These are phyloP conservation scores for Coturnix japonica DNA, from an alignment of 2,113 vertebrate species.

Conservation along the genomic window DNA sequence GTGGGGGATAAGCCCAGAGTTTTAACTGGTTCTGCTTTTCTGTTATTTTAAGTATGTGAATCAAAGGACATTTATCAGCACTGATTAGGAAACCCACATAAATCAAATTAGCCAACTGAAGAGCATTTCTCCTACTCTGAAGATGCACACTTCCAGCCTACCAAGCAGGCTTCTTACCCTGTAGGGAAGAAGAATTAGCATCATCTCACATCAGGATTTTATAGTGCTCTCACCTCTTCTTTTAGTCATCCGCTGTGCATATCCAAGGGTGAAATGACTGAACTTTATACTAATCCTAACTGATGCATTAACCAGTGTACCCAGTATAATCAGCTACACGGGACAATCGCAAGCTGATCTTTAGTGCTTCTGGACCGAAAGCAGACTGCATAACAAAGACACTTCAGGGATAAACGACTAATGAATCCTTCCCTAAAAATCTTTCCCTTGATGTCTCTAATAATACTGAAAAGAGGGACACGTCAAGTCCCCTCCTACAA, in stretches of 20 bases:
- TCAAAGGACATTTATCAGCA: background rate
- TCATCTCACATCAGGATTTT: background rate
- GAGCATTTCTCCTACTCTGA: background rate
- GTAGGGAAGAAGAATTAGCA: background rate
- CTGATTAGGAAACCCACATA: background rate
- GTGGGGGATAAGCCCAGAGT: background rate
- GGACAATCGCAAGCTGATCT: accelerated
- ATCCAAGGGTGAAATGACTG: background rate
- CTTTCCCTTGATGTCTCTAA: background rate
- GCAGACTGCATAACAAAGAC: accelerated
- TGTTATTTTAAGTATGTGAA: background rate
- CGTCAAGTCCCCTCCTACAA: background rate
- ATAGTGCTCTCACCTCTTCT: background rate
- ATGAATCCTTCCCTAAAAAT: background rate
- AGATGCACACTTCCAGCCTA: background rate
- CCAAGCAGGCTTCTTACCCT: background rate
- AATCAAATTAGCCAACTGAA: background rate
- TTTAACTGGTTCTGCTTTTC: background rate
- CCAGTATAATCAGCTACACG: background rate
- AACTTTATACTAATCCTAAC: background rate
- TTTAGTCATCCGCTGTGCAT: background rate
- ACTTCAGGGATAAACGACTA: background rate
- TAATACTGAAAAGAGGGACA: background rate
- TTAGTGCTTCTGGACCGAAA: background rate
- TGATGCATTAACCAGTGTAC: accelerated